These are phyloP conservation scores for Scolopax bukidnonensis DNA, from an alignment of 2,797 vertebrate genomes.

Conservation along the genomic window DNA sequence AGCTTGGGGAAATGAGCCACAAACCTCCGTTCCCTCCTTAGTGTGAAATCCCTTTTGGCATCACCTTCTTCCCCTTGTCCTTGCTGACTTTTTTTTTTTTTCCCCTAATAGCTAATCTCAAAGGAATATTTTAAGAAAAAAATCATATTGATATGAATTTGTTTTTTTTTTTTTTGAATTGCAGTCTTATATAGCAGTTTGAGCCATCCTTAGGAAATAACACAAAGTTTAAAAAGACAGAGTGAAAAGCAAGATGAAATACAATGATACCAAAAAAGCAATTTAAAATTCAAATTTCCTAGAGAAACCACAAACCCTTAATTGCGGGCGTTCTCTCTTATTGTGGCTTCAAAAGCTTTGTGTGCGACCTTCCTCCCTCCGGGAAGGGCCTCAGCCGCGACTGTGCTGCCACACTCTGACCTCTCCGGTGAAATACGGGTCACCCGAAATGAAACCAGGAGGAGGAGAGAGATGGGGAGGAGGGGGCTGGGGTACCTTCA, in stretches of 20 bases:
- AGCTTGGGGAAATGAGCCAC: neutral
- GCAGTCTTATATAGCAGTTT: conserved; percentile 27
- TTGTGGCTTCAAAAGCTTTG: neutral
- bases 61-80: neutral
- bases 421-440: conserved; percentile 54
- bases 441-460: neutral
- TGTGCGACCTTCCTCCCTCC: conserved; percentile 1
- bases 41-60: neutral
- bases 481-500: fast-evolving
- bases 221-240: conserved; percentile 56
- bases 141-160: neutral
- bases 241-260: conserved; percentile 64
- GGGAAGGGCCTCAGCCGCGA: conserved; percentile 34
- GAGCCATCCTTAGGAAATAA: conserved; percentile 28
- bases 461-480: neutral
- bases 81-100: neutral
- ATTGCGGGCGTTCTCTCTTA: conserved; percentile 43
- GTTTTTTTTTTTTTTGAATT: neutral
- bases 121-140: conserved; percentile 57
- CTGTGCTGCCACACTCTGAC: conserved; percentile 50
- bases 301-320: conserved; percentile 30
- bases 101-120: conserved; percentile 37
- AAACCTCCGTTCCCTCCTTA: neutral
- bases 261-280: conserved; percentile 55
- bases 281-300: conserved; percentile 77